Evolutionary conservation across 2,888 invertebrate genomes (phyloP).

Genomic region (Conus canariensis): DNA sequence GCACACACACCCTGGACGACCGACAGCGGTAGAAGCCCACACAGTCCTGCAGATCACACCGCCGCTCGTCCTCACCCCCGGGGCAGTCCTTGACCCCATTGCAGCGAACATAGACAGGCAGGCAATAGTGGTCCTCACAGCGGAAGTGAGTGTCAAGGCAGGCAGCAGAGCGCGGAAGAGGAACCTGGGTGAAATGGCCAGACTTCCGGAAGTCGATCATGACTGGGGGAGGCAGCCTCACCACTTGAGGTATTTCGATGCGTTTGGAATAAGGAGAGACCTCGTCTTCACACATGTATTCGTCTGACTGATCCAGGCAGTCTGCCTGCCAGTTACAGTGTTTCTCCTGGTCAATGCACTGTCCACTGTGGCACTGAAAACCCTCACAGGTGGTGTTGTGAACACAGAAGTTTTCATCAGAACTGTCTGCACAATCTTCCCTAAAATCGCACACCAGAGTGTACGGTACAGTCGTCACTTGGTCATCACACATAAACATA

Average conservation of each 20-base stretch:
- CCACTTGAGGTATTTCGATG: not conserved
- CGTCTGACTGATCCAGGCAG: slow-evolving; percentile 50
- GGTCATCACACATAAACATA: slow-evolving; percentile 30
- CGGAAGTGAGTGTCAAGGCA: slow-evolving; percentile 36
- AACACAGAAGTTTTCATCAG: slow-evolving; percentile 69
- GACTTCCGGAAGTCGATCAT: slow-evolving; percentile 10
- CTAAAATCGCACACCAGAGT: slow-evolving; percentile 71
- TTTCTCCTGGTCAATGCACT: slow-evolving; percentile 30
- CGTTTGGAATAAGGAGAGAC: not conserved
- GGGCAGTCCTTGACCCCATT: slow-evolving; percentile 43
- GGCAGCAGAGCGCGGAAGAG: not conserved
- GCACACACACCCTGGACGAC: slow-evolving; percentile 45
- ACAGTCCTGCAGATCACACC: slow-evolving; percentile 28
- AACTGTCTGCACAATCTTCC: slow-evolving; percentile 62
- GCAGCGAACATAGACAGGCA: slow-evolving; percentile 42
- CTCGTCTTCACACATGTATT: slow-evolving; percentile 22
- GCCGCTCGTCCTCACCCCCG: slow-evolving; percentile 41
- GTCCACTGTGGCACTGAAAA: slow-evolving; percentile 38
- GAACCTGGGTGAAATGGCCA: slow-evolving; percentile 12
- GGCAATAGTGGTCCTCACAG: slow-evolving; percentile 35
- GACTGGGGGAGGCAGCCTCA: slow-evolving; percentile 33
- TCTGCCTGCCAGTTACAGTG: slow-evolving; percentile 42
- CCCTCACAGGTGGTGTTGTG: slow-evolving; percentile 12
- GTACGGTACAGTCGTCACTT: not conserved
- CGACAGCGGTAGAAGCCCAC: slow-evolving; percentile 46